Evolutionary conservation across 2,113 vertebrate species (phyloP), one percentile per base, ranked within the genome.

Genomic region (Poeciliopsis turrubarensis): DNA sequence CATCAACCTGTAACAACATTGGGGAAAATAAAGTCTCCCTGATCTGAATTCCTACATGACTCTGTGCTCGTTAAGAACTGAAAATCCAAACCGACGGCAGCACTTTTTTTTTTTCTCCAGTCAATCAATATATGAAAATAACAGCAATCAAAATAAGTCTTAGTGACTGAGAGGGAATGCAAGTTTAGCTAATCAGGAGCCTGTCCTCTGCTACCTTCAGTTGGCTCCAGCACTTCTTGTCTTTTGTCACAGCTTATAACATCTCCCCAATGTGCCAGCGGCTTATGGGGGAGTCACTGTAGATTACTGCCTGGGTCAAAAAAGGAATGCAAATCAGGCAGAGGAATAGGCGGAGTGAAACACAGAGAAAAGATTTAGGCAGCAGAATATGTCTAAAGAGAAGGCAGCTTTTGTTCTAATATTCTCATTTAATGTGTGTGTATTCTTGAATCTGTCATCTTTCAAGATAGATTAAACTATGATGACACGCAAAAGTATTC

Each of bases 241-340:
- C 84, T 87, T 89, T 87, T 91, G 93, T 93, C 92, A 90, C 75
- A 87, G 84, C 83, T 89, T 87, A 92, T 92, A 91, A 93, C 85
- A 75, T 93, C 89, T 91, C 86, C 66, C 82, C 75, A 84, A 73
- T 86, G 77, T 77, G 85, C 93, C 90, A 80, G 80, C 83, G 92
- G 91, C 92, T 93, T 89, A 88, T 80, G 83, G 79, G 80, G 80
- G 83, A 92, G 90, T 91, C 87, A 90, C 85, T 91, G 88, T 85
- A 83, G 88, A 92, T 93, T 89, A 92, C 85, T 72, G 89, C 78
- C 82, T 82, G 77, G 89, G 88, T 85, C 85, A 83, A 87, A 91
- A 71, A 70, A 81, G 72, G 84, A 86, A 90, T 89, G 79, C 86
- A 93, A 91, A 91, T 88, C 68, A 90, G 85, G 76, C 75, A 47